phyloP scores from a whole-genome alignment of 2,888 invertebrate species.

The Ecdyonurus torrentis region DNA sequence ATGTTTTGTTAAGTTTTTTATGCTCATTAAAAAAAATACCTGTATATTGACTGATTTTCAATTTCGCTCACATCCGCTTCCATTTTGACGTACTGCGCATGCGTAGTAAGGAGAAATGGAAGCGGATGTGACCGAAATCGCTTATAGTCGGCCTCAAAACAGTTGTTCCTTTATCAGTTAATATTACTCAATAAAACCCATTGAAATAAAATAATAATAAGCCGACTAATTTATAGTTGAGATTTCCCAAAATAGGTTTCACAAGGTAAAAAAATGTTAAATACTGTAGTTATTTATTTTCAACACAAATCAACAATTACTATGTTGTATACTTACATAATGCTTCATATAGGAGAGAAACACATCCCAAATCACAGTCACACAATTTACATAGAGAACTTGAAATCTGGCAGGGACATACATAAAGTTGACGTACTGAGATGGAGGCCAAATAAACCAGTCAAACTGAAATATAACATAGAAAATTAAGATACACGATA shows the following conservation, averaged over 20 bases:
- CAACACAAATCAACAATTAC: too few species aligned
- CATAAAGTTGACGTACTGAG: slow-evolving; percentile 80
- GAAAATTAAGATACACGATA: slow-evolving; percentile 14
- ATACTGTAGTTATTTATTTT: neutral
- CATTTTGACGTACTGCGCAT: too few species aligned
- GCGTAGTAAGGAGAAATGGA: too few species aligned
- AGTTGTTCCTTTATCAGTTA: too few species aligned
- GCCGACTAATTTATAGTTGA: neutral
- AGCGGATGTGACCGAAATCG: too few species aligned
- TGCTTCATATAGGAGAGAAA: slow-evolving; percentile 82
- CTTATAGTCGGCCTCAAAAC: too few species aligned
- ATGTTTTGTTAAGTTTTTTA: too few species aligned
- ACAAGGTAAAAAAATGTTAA: neutral
- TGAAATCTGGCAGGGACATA: slow-evolving; percentile 64
- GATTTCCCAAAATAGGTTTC: neutral
- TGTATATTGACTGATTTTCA: too few species aligned
- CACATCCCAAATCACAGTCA: slow-evolving; percentile 75
- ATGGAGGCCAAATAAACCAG: slow-evolving; percentile 79
- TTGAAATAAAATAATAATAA: too few species aligned
- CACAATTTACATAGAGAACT: slow-evolving; percentile 69
- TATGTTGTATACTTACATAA: slow-evolving; percentile 23
- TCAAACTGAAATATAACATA: slow-evolving; percentile 49
- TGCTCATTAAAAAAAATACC: too few species aligned
- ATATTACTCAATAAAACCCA: too few species aligned
- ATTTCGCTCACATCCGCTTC: too few species aligned